phyloP scores from a whole-genome alignment of 2,888 invertebrate genomes.

The Troides oblongomaculatus region DNA sequence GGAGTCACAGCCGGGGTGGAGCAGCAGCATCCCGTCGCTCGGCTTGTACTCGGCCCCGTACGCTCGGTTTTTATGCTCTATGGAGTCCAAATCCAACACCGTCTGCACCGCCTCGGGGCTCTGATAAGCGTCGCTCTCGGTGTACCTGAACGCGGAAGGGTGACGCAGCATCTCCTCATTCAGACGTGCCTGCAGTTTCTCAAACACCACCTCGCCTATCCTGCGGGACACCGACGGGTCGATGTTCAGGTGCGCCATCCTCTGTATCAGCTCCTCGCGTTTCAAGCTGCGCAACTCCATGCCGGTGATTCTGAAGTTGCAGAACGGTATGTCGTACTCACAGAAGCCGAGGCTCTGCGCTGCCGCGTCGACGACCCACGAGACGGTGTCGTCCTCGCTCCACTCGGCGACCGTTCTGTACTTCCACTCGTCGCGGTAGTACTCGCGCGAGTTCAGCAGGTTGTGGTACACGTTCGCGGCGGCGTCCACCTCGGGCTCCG shows the following conservation, averaged over 20 bases:
- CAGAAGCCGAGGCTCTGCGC: constrained; percentile 57
- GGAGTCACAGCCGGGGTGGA: constrained; percentile 55
- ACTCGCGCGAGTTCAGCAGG: constrained; percentile 61
- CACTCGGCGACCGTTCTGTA: constrained; percentile 76
- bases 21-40: constrained; percentile 52
- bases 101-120: constrained; percentile 56
- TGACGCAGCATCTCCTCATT: constrained; percentile 59
- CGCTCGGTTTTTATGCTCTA: constrained; percentile 57
- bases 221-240: constrained; percentile 53
- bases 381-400: constrained; percentile 78
- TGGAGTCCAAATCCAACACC: constrained; percentile 63
- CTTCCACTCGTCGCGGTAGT: constrained; percentile 73
- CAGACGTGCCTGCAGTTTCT: constrained; percentile 60
- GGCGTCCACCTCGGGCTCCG: constrained; percentile 62
- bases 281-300: constrained; percentile 59
- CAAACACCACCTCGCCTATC: constrained; percentile 61
- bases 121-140: constrained; percentile 57
- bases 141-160: constrained; percentile 59
- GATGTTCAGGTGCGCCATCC: constrained; percentile 57
- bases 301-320: constrained; percentile 67
- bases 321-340: constrained; percentile 67
- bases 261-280: constrained; percentile 60
- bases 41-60: constrained; percentile 63
- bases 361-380: constrained; percentile 75
- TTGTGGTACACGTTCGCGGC: constrained; percentile 66